Evolutionary conservation across 2,888 invertebrate genomes (phyloP).

Genomic region (Catotricha subobsoleta): DNA sequence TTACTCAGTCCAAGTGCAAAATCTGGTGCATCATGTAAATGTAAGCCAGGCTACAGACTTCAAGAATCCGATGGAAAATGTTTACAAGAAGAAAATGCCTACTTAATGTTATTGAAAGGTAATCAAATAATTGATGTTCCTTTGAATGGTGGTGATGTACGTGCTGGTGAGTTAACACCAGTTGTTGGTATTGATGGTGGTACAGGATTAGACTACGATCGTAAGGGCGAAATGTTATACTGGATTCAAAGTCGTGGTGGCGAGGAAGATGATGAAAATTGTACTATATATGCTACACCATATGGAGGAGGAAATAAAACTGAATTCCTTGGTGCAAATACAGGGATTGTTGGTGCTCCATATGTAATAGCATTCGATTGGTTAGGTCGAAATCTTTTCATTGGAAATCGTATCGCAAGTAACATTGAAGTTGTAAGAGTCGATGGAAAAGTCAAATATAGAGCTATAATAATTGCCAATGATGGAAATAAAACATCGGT

Average conservation of each 20-base stretch:
- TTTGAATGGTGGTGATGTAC: slow-evolving; percentile 53
- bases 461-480: slow-evolving; percentile 75
- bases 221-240: slow-evolving; percentile 63
- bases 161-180: slow-evolving; percentile 64
- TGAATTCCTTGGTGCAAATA: slow-evolving; percentile 60
- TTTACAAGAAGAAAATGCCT: slow-evolving; percentile 69
- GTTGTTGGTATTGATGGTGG: slow-evolving; percentile 79
- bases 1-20: slow-evolving; percentile 59
- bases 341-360: slow-evolving; percentile 80
- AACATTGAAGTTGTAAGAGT: slow-evolving; percentile 79
- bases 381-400: slow-evolving; percentile 86
- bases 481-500: slow-evolving; percentile 73
- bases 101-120: slow-evolving; percentile 76
- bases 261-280: slow-evolving; percentile 62
- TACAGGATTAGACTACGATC: slow-evolving; percentile 80
- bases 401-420: slow-evolving; percentile 76
- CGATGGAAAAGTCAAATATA: slow-evolving; percentile 66
- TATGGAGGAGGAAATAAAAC: slow-evolving; percentile 72
- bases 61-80: slow-evolving; percentile 48
- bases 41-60: slow-evolving; percentile 69
- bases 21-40: slow-evolving; percentile 69
- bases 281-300: slow-evolving; percentile 69
- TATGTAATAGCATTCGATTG: slow-evolving; percentile 90
- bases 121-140: slow-evolving; percentile 77
- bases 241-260: slow-evolving; percentile 58